These are phyloP conservation scores for Ictalurus punctatus DNA, from an alignment of 2,113 vertebrate species.

Conservation along the genomic window DNA sequence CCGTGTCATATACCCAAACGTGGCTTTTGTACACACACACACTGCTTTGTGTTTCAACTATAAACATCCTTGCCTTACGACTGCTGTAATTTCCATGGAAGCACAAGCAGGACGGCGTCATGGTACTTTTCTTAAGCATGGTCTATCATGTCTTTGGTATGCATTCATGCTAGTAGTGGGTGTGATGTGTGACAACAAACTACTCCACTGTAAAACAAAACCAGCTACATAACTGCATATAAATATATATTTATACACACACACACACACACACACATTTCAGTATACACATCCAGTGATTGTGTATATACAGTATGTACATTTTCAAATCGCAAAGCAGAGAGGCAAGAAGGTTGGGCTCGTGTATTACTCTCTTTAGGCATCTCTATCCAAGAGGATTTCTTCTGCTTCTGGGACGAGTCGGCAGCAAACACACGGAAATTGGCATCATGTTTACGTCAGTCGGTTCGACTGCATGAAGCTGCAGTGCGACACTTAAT, in stretches of 20 bases:
- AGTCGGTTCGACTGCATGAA: background rate
- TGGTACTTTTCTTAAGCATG: conserved; percentile 50
- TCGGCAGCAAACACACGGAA: background rate
- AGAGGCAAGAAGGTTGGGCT: conserved; percentile 8
- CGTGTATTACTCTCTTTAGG: background rate
- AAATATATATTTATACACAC: conserved; percentile 54
- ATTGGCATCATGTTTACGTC: background rate
- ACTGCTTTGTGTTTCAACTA: conserved; percentile 34
- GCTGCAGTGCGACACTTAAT: background rate
- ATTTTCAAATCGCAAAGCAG: conserved; percentile 21
- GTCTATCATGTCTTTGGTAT: conserved; percentile 46
- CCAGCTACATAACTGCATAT: conserved; percentile 59
- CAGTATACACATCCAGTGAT: conserved; percentile 45
- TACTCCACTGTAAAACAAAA: conserved; percentile 63
- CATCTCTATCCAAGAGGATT: background rate
- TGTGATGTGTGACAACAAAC: conserved; percentile 55
- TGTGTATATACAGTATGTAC: conserved; percentile 47
- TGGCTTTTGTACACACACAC: conserved; percentile 3
- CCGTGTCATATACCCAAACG: background rate
- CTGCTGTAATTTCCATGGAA: conserved; percentile 41
- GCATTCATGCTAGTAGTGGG: conserved; percentile 58
- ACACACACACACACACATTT: conserved; percentile 40
- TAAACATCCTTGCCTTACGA: conserved; percentile 60
- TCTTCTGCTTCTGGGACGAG: background rate
- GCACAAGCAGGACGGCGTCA: conserved; percentile 38